Evolutionary conservation across 1,140 invertebrate genomes (phyloP).

Genomic region (Rhopalosiphum maidis): DNA sequence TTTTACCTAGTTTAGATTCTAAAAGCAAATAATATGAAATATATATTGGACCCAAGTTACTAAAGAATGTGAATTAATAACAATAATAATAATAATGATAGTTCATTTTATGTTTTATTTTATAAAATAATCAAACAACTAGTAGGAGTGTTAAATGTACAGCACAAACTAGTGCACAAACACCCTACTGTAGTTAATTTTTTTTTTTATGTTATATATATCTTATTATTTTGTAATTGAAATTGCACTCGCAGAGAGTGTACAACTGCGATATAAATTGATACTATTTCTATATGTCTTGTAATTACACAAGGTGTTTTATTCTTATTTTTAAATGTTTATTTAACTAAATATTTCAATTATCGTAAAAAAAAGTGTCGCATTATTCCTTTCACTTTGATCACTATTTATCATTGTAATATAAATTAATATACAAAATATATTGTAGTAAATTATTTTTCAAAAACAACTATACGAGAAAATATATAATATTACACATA

Average conservation of each 20-base stretch:
- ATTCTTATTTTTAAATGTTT: slow-evolving; percentile 25
- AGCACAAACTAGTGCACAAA: neutral
- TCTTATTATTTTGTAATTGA: slow-evolving; percentile 6
- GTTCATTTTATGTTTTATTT: slow-evolving; percentile 19
- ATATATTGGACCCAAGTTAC: slow-evolving; percentile 12
- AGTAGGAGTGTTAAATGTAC: slow-evolving; percentile 15
- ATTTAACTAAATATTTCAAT: neutral
- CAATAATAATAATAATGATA: slow-evolving; percentile 44
- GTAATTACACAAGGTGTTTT: slow-evolving; percentile 42
- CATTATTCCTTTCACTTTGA: neutral
- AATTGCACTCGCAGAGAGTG: neutral
- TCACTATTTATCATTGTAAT: slow-evolving; percentile 19
- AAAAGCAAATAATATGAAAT: neutral
- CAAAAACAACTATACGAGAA: neutral
- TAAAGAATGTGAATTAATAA: slow-evolving; percentile 3
- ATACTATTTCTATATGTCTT: neutral
- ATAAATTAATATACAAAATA: neutral
- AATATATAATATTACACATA: slow-evolving; percentile 4
- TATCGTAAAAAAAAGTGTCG: neutral
- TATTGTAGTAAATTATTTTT: slow-evolving; percentile 33
- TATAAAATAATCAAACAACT: slow-evolving; percentile 28
- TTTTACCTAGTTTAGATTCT: neutral
- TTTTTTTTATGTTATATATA: slow-evolving; percentile 26
- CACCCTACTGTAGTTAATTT: neutral
- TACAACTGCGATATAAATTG: neutral